Percentiles rank a stretch among this genome's conserved stretches.
These are phyloP conservation scores for Sarcophaga variegata DNA, from an alignment of 2,888 invertebrate genomes.

Conservation along the genomic window DNA sequence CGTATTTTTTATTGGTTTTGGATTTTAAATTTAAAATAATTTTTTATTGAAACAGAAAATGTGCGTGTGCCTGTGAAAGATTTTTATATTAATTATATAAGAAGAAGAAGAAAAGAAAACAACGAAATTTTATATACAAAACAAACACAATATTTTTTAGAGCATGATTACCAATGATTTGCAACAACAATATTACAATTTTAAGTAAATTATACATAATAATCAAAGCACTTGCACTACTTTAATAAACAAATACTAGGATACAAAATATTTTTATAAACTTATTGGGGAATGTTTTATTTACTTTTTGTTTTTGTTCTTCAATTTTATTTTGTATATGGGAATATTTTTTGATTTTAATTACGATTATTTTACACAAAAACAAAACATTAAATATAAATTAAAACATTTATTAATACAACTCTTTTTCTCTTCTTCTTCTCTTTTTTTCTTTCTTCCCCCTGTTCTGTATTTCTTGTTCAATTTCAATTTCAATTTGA, in stretches of 20 bases:
- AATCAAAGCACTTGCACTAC: constrained; percentile 48
- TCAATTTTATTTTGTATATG: constrained; percentile 20
- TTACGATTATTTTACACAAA: constrained; percentile 34
- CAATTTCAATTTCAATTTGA: constrained; percentile 5
- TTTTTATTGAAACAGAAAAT: constrained; percentile 13
- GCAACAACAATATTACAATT: constrained; percentile 39
- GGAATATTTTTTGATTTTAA: constrained; percentile 46
- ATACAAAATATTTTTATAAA: constrained; percentile 7
- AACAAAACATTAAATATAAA: constrained; percentile 10
- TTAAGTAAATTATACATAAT: constrained; percentile 36
- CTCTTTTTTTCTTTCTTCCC: constrained; percentile 12
- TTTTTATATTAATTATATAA: not conserved
- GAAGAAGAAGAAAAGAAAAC: not conserved
- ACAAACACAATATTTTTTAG: constrained; percentile 13
- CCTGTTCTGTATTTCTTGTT: not conserved
- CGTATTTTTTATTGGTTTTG: not conserved
- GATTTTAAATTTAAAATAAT: constrained; percentile 1
- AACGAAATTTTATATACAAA: not conserved
- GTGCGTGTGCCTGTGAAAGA: not conserved
- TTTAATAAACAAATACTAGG: constrained; percentile 10
- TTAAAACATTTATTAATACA: constrained; percentile 25
- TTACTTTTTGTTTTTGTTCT: not conserved
- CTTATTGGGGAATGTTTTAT: constrained; percentile 7
- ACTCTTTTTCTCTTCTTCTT: constrained; percentile 13
- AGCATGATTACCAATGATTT: constrained; percentile 49